Evolutionary conservation across 2,113 vertebrate genomes (phyloP), one percentile per base, ranked within the genome.

Genomic region (Marmota flaviventris): DNA sequence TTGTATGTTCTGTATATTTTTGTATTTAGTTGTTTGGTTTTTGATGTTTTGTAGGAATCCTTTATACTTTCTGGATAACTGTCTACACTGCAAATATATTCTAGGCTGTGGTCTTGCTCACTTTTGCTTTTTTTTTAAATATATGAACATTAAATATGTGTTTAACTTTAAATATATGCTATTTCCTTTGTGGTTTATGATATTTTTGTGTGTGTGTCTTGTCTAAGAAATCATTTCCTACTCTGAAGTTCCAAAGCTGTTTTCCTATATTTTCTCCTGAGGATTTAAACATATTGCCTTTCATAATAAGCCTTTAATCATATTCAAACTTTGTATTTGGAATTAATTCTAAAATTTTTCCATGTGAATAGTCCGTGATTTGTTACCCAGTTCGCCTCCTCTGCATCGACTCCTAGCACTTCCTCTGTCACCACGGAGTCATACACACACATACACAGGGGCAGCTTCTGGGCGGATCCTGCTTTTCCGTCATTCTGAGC

Each of bases 391-490:
- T 12, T 53, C 16, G 2, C 42, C 65, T 63, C 29, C 7, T 48
- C 16, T 18, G 39, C 53, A 12, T 0, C 13, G 42, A 10, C 27
- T 22, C 48, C 79, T 20, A 53, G 24, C 12, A 4, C 65, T 29
- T 53, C 79, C 79, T 65, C 63, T 61, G 1, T 39, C 5, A 20
- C 9, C 0, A 3, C 12, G 0, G 0, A 9, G 29, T 29, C 39
- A 18, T 24, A 45, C 45, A 45, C 45, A 45, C 18, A 27, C 9
- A 0, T 5, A 17, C 0, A 18, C 4, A 5, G 75, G 69, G 32
- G 51, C 37, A 11, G 45, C 73, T 63, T 61, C 39, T 67, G 20
- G 25, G 4, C 16, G 10, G 70, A 42, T 34, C 6, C 9, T 32
- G 22, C 29, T 39, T 11, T 13, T 5, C 39, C 53, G 10, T 20